A percentile compares a stretch with the other conserved stretches of the same genome.
Conservation (phyloP, 2,888 invertebrate species). For the Balanococcus diminutus region DNA sequence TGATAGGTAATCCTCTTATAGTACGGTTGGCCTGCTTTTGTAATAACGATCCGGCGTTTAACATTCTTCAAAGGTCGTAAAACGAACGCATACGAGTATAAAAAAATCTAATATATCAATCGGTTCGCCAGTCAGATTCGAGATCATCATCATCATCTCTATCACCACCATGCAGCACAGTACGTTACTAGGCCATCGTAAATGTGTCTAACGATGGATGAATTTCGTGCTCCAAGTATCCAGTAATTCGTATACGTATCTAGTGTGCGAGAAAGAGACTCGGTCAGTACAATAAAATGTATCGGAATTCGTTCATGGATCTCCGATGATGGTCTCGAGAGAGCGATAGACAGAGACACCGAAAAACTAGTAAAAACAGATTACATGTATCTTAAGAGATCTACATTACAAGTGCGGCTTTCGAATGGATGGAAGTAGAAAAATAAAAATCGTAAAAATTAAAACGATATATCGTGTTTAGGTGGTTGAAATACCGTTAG, state of each 20-base stretch:
- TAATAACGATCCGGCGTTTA: background rate
- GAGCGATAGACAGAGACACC: background rate
- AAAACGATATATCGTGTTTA: conserved; percentile 29
- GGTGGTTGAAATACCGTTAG: conserved; percentile 37
- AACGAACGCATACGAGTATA: background rate
- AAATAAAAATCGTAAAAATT: conserved; percentile 30
- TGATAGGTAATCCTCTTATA: conserved; percentile 7
- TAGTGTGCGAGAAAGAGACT: background rate
- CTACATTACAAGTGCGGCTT: background rate
- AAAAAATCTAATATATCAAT: conserved; percentile 28
- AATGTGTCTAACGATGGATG: background rate
- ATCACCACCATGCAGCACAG: background rate
- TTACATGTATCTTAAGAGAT: conserved; percentile 34
- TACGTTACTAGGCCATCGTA: conserved; percentile 1
- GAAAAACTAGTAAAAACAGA: conserved; percentile 35
- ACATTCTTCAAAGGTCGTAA: conserved; percentile 39
- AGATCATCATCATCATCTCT: too few relatives aligned
- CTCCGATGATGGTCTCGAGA: too few relatives aligned
- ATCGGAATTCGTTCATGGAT: background rate
- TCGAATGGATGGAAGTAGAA: background rate
- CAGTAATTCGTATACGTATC: too few relatives aligned
- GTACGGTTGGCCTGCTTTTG: background rate
- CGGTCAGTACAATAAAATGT: background rate
- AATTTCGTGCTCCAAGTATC: background rate
- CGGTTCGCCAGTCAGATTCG: background rate